phyloP scores from a whole-genome alignment of 2,888 invertebrate species.

The Leptothorax acervorum region DNA sequence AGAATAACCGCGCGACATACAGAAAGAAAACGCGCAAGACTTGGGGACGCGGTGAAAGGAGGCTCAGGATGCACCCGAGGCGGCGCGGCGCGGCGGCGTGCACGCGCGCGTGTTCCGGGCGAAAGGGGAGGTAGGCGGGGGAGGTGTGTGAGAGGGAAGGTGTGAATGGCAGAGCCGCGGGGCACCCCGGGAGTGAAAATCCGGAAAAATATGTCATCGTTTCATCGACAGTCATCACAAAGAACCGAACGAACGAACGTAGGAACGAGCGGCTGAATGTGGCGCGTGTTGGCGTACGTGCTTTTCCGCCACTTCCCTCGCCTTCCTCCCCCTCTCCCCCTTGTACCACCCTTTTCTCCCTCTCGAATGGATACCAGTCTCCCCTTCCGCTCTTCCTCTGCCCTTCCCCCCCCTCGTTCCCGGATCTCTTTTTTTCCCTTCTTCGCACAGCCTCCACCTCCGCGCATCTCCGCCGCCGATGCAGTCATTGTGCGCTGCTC shows the following conservation, averaged over 20 bases:
- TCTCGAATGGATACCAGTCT: constrained; percentile 58
- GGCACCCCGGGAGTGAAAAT: constrained; percentile 82
- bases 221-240: constrained; percentile 86
- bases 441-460: constrained; percentile 62
- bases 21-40: constrained; percentile 30
- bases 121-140: constrained; percentile 21
- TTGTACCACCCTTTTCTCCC: constrained; percentile 64
- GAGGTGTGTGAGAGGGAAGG: constrained; percentile 56
- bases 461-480: constrained; percentile 75
- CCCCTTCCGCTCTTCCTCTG: constrained; percentile 37
- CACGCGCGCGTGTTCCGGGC: constrained; percentile 57
- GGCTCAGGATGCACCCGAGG: constrained; percentile 62
- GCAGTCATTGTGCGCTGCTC: constrained; percentile 84
- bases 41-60: constrained; percentile 46
- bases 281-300: constrained; percentile 65
- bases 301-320: constrained; percentile 57
- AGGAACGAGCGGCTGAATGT: constrained; percentile 62
- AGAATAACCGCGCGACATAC: neutral
- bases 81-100: constrained; percentile 48
- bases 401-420: constrained; percentile 57
- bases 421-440: constrained; percentile 53
- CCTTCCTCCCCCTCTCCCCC: constrained; percentile 65
- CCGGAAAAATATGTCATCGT: constrained; percentile 86
- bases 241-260: constrained; percentile 81
- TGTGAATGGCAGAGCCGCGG: constrained; percentile 76